A percentile compares a stretch with the other conserved stretches of the same genome.
These are phyloP conservation scores for Halocaridina rubra DNA, from an alignment of 2,888 invertebrate species.

Conservation along the genomic window DNA sequence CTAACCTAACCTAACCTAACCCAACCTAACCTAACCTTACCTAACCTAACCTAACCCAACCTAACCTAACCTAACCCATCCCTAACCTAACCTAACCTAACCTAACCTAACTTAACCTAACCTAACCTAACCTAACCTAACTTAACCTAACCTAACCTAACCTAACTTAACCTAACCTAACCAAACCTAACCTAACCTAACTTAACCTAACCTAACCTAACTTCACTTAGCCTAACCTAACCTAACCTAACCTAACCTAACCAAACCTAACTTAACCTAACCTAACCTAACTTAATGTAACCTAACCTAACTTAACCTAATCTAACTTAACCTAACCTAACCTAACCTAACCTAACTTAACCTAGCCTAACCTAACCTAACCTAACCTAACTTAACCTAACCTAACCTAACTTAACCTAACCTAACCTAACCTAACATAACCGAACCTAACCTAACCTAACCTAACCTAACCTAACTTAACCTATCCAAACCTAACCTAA, in stretches of 20 bases:
- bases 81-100: slow-evolving; percentile 22
- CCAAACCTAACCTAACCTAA: background rate
- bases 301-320: no score
- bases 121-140: slow-evolving; percentile 26
- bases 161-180: slow-evolving; percentile 21
- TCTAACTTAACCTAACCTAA: slow-evolving; percentile 11
- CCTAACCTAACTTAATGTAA: background rate
- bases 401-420: slow-evolving; percentile 28
- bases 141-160: slow-evolving; percentile 12
- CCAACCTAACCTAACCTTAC: slow-evolving; percentile 9
- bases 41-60: slow-evolving; percentile 6
- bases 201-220: slow-evolving; percentile 17
- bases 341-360: background rate
- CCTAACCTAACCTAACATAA: no score
- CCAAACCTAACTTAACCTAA: background rate
- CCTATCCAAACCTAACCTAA: no score
- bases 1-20: slow-evolving; percentile 7
- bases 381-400: slow-evolving; percentile 26
- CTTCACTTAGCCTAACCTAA: background rate
- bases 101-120: slow-evolving; percentile 13
- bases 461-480: no score
- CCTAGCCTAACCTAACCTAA: background rate
- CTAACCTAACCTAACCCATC: slow-evolving; percentile 16
- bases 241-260: background rate
- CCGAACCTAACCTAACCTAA: no score